Evolutionary conservation across 2,113 vertebrate genomes (phyloP).

Genomic region (Xiphophorus couchianus): DNA sequence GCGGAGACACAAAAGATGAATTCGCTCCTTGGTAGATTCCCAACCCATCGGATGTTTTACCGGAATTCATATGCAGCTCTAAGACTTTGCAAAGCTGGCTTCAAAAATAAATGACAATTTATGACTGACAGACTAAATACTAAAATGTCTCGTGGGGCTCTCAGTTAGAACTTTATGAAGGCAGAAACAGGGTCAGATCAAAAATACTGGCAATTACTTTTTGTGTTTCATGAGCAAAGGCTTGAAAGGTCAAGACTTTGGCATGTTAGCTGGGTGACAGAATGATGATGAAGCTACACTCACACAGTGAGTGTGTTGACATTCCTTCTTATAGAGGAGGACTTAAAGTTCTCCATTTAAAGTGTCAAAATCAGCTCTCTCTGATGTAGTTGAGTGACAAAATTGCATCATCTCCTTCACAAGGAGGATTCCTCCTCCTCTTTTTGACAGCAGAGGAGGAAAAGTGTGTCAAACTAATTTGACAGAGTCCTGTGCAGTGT

Average conservation of each 20-base stretch:
- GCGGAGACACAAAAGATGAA: constrained; percentile 11
- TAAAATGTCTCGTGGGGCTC: background rate
- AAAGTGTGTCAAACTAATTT: no score
- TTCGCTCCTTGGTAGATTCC: constrained; percentile 31
- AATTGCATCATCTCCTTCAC: no score
- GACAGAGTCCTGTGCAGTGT: no score
- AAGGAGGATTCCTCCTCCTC: no score
- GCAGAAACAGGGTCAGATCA: background rate
- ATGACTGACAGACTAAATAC: background rate
- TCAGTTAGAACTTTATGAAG: background rate
- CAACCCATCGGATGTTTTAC: constrained; percentile 11
- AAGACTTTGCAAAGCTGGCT: background rate
- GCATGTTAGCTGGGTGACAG: no score
- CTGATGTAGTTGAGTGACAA: no score
- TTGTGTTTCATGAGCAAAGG: constrained; percentile 1
- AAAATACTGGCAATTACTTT: constrained; percentile 26
- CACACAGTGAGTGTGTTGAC: background rate
- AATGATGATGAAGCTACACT: no score
- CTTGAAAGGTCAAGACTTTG: constrained; percentile 36
- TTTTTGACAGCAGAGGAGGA: no score
- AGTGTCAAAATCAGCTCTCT: no score
- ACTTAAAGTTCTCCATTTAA: no score
- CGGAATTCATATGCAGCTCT: background rate
- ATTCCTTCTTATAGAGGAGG: background rate
- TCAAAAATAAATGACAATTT: background rate